A percentile compares a stretch with the other conserved stretches of the same genome.
These are phyloP conservation scores for Rhorus exstirpatorius DNA, from an alignment of 2,888 invertebrate genomes.

Conservation along the genomic window DNA sequence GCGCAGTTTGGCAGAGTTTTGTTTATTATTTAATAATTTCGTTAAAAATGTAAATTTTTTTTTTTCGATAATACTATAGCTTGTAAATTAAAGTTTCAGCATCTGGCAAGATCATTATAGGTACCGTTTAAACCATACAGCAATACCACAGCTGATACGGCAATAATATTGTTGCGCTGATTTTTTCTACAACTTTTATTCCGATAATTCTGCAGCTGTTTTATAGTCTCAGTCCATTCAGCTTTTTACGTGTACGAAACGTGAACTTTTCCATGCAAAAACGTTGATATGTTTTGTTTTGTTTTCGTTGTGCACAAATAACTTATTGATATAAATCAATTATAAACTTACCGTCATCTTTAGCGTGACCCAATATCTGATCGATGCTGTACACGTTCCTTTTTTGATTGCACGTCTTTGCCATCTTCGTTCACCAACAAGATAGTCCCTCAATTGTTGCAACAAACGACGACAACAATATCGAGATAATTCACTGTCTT, in stretches of 20 bases:
- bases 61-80: too few relatives aligned
- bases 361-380: conserved; percentile 85
- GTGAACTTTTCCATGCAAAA: neutral
- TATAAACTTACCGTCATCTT: conserved; percentile 81
- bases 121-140: too few relatives aligned
- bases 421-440: conserved; percentile 76
- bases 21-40: too few relatives aligned
- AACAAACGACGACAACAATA: conserved; percentile 19
- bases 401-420: conserved; percentile 85
- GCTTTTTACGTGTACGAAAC: neutral
- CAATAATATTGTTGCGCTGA: too few relatives aligned
- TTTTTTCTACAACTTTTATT: too few relatives aligned
- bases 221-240: too few relatives aligned
- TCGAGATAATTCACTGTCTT: conserved; percentile 49
- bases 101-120: too few relatives aligned
- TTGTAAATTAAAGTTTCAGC: too few relatives aligned
- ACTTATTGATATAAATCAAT: conserved; percentile 59
- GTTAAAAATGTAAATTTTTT: too few relatives aligned
- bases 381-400: conserved; percentile 86
- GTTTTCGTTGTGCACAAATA: neutral
- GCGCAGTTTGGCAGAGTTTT: too few relatives aligned
- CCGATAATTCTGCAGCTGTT: too few relatives aligned
- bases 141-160: too few relatives aligned
- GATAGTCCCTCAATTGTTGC: conserved; percentile 28
- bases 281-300: neutral